A percentile compares a stretch with the other conserved stretches of the same genome.
Evolutionary conservation across 1,140 invertebrate genomes (phyloP).

Genomic region (Pemphigus obesinymphae): DNA sequence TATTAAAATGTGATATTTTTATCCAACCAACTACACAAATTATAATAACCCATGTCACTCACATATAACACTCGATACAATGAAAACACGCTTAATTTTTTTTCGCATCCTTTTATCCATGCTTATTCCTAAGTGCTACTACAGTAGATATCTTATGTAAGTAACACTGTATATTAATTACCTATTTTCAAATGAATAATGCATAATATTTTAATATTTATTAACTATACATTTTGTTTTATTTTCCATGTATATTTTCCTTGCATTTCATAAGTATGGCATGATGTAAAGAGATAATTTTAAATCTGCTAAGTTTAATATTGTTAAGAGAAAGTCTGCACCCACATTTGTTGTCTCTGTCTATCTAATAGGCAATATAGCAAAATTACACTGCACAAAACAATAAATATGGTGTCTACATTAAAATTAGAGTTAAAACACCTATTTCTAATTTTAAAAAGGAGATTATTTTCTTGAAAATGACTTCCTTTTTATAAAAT

Average conservation of each 20-base stretch:
- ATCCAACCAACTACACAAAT: background rate
- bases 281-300: background rate
- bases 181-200: conserved; percentile 2
- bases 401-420: too few species aligned
- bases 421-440: too few species aligned
- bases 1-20: background rate
- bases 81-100: conserved; percentile 13
- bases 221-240: background rate
- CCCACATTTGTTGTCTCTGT: too few species aligned
- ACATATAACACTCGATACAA: background rate
- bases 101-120: conserved; percentile 10
- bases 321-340: background rate
- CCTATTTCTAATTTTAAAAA: too few species aligned
- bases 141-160: conserved; percentile 18
- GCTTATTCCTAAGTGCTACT: conserved; percentile 7
- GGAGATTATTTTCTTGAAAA: too few species aligned
- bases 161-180: conserved; percentile 35
- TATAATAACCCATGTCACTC: background rate
- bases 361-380: too few species aligned
- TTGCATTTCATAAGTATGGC: background rate
- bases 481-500: too few species aligned
- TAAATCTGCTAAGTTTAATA: background rate
- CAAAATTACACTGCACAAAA: too few species aligned
- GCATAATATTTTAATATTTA: conserved; percentile 3
- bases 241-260: background rate